These are phyloP conservation scores for Kobus ellipsiprymnus DNA, from an alignment of 2,113 vertebrate genomes.

Conservation along the genomic window DNA sequence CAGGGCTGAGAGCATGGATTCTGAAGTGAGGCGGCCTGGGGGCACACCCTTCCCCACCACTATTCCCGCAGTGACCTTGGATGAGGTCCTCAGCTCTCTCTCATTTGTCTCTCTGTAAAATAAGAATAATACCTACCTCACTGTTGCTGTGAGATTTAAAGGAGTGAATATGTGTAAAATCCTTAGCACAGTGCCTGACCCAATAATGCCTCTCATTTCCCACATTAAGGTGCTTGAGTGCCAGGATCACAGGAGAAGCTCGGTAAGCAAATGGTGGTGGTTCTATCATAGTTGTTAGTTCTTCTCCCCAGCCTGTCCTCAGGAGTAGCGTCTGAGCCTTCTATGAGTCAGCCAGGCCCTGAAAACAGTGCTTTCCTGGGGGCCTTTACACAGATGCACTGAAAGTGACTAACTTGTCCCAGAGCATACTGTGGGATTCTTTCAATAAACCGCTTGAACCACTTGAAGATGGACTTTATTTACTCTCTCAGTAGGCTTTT, in stretches of 20 bases:
- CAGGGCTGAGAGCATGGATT: not conserved
- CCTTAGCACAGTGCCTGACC: not conserved
- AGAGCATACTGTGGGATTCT: not conserved
- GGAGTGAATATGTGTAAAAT: not conserved
- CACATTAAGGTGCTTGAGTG: not conserved
- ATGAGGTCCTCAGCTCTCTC: not conserved
- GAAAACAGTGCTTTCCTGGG: no score
- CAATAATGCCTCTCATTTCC: not conserved
- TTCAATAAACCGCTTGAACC: not conserved
- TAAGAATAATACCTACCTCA: not conserved
- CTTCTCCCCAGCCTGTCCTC: not conserved
- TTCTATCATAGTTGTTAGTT: accelerated
- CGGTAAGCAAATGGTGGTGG: not conserved
- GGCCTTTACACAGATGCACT: not conserved
- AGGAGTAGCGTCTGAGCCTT: not conserved
- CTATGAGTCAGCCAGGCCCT: not conserved
- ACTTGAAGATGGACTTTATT: not conserved
- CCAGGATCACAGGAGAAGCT: not conserved
- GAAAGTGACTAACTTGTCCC: not conserved
- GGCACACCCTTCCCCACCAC: not conserved
- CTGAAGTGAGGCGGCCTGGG: not conserved
- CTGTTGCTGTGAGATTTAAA: not conserved
- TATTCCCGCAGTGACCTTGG: not conserved
- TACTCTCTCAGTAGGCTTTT: not conserved
- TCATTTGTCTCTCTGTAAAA: not conserved